Percentiles rank a stretch among this genome's conserved stretches.
Conservation (phyloP, 2,888 invertebrate species). For the Panzeria rudis region DNA sequence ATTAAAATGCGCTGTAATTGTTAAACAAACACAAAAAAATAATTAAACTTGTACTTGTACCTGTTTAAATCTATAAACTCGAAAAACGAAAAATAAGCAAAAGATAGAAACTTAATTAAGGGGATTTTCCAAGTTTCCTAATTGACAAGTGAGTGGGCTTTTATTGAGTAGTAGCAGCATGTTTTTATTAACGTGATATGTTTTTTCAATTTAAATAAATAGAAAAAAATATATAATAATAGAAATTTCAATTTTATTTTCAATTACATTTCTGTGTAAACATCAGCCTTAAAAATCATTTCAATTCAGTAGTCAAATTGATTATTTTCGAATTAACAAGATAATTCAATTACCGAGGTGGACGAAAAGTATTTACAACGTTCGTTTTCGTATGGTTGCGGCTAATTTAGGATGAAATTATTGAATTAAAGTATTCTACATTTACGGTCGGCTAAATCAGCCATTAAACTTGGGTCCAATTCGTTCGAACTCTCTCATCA, state of each 20-base stretch:
- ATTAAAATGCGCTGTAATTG: conserved; percentile 45
- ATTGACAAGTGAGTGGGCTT: conserved; percentile 60
- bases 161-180: conserved; percentile 26
- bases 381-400: neutral
- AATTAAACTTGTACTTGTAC: conserved; percentile 51
- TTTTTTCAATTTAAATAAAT: neutral
- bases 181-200: conserved; percentile 44
- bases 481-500: too few species aligned
- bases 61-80: conserved; percentile 23
- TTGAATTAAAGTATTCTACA: neutral
- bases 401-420: neutral
- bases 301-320: conserved; percentile 3
- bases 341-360: neutral
- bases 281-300: conserved; percentile 14
- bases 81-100: neutral
- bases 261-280: conserved; percentile 11
- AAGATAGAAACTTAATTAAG: conserved; percentile 18
- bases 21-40: conserved; percentile 23
- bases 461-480: too few species aligned
- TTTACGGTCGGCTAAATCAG: too few species aligned
- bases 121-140: conserved; percentile 61
- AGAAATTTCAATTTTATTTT: neutral
- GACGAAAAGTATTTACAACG: neutral
- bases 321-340: neutral
- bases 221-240: neutral